These are phyloP conservation scores for Hemibagrus guttatus DNA, from an alignment of 2,797 vertebrate species.

Conservation along the genomic window DNA sequence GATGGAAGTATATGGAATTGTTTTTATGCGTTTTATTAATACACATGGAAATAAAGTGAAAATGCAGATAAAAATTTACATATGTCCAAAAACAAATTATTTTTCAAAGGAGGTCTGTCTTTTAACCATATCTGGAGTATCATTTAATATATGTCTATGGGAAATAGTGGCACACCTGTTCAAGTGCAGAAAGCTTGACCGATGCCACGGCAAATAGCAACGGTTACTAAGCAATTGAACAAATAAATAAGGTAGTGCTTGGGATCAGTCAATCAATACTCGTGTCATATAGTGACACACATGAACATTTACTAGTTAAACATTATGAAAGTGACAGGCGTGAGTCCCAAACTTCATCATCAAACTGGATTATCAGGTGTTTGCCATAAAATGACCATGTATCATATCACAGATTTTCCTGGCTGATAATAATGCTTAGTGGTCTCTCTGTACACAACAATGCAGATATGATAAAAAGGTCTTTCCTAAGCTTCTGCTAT, in stretches of 20 bases:
- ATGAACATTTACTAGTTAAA: not conserved
- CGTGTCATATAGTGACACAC: not conserved
- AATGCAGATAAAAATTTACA: not conserved
- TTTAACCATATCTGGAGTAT: not conserved
- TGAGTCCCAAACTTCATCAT: not conserved
- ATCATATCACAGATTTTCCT: not conserved
- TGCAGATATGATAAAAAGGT: not conserved
- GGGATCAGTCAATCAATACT: conserved; percentile 10
- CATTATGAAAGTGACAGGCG: not conserved
- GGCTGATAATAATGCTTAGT: not conserved
- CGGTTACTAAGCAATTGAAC: not conserved
- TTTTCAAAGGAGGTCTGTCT: not conserved
- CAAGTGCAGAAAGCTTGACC: conserved; percentile 18
- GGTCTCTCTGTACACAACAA: not conserved
- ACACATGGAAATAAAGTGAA: not conserved
- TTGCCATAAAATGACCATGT: not conserved
- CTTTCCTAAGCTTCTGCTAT: not conserved
- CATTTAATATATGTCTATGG: not conserved
- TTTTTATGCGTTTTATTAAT: not conserved
- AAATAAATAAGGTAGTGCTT: conserved; percentile 5
- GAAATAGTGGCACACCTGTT: conserved; percentile 23
- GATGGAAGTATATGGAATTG: not conserved
- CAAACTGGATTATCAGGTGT: not conserved
- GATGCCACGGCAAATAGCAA: not conserved
- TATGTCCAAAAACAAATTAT: not conserved